These are phyloP conservation scores for Microplitis deprimator DNA, from an alignment of 2,888 invertebrate species.

Conservation along the genomic window DNA sequence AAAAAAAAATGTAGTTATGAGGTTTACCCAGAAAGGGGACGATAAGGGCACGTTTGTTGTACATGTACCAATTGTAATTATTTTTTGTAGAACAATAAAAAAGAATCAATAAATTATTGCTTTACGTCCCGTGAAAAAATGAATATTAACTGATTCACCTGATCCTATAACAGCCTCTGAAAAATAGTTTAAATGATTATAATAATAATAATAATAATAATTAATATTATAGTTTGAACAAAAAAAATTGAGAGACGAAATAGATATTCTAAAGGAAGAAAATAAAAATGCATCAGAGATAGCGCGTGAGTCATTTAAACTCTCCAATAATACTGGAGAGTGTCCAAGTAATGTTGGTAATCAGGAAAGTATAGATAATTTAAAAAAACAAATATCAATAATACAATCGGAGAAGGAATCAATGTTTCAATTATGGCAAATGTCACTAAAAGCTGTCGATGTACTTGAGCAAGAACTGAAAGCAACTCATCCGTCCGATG, in stretches of 20 bases:
- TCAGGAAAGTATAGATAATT: constrained; percentile 55
- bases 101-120: too few relatives aligned
- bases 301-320: constrained; percentile 54
- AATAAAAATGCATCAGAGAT: constrained; percentile 54
- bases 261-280: constrained; percentile 56
- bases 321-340: constrained; percentile 51
- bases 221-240: constrained; percentile 60
- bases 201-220: constrained; percentile 4
- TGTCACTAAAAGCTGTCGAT: constrained; percentile 78
- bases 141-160: too few relatives aligned
- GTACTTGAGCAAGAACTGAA: constrained; percentile 79
- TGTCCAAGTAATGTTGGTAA: constrained; percentile 44
- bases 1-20: too few relatives aligned
- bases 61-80: too few relatives aligned
- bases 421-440: constrained; percentile 78
- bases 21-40: too few relatives aligned
- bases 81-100: too few relatives aligned
- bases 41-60: too few relatives aligned
- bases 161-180: too few relatives aligned
- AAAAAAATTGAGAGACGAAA: constrained; percentile 56
- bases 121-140: too few relatives aligned
- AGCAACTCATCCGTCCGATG: constrained; percentile 64
- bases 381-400: constrained; percentile 61
- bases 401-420: constrained; percentile 77
- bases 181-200: neutral